Conservation (phyloP, 2,797 vertebrate genomes). For the Amphiprion clarkii region DNA sequence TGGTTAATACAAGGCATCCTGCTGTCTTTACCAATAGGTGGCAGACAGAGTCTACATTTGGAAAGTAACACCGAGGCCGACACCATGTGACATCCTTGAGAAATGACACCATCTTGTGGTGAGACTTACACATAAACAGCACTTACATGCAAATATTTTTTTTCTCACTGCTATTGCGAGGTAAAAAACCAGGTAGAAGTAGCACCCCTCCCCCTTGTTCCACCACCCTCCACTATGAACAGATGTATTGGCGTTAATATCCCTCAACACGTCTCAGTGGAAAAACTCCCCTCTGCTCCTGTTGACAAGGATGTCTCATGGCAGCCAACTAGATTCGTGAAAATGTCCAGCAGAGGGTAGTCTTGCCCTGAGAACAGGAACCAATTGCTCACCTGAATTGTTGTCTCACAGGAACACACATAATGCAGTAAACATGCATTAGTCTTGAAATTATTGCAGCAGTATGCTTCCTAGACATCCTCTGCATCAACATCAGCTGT, state of each 20-base stretch:
- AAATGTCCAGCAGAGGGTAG: slow-evolving; percentile 74
- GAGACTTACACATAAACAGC: slow-evolving; percentile 13
- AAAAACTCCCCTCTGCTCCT: slow-evolving; percentile 20
- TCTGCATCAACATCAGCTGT: not conserved
- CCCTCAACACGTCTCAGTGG: not conserved
- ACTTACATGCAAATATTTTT: not conserved
- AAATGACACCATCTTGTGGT: slow-evolving; percentile 75
- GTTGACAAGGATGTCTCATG: slow-evolving; percentile 9
- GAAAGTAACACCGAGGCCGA: not conserved
- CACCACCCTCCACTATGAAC: not conserved
- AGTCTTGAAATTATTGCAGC: not conserved
- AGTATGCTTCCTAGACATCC: not conserved
- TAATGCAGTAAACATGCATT: slow-evolving; percentile 6
- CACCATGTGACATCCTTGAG: slow-evolving; percentile 28
- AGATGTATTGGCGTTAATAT: not conserved
- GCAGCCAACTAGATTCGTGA: not conserved
- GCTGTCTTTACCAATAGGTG: slow-evolving; percentile 46
- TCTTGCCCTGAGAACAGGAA: slow-evolving; percentile 44
- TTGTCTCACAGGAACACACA: slow-evolving; percentile 21
- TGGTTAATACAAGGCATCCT: not conserved
- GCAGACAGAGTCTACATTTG: slow-evolving; percentile 40
- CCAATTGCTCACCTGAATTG: slow-evolving; percentile 9
- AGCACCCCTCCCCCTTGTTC: not conserved
- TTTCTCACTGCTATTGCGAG: slow-evolving; percentile 3
- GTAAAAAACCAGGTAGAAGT: slow-evolving; percentile 1